Evolutionary conservation across 2,888 invertebrate genomes (phyloP), one percentile per base, ranked within the genome.

Genomic region (Caenorhabditis doughertyi): DNA sequence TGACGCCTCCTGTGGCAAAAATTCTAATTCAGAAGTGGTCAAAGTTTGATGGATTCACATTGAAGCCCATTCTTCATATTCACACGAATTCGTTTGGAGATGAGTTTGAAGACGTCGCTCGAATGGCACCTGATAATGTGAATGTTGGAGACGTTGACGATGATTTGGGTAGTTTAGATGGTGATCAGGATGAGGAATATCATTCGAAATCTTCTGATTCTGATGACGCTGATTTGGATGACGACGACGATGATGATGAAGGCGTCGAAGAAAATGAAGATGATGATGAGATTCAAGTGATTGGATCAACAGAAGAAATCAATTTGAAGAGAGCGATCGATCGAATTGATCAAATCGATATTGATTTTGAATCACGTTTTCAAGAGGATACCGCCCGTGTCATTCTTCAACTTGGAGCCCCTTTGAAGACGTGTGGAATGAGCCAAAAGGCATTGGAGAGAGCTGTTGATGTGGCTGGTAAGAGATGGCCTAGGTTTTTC

Each of bases 61-160:
- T 56, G 32, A 74, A 72, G 53, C 79, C 70, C 13, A n/a, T 64
- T 0, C 76, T 81, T 16, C 87, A 77, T 25, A 67, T 89, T 23
- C 67, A 79, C 35, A 62, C 73, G 8, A 89, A 89, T 65, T 81
- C 76, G 18, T 89, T 86, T 62, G 89, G 89, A 9, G 73, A 62
- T 8, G 27, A 58, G 16, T 83, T 74, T 51, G 23, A 7, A 0
- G 56, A 73, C 7, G 53, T 83, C 9, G 60, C 60, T 0, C 27
- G 7, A 11, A 29, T 56, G 56, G 67, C 67, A 0, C 56, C 71
- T 8, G 70, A 72, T 1, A 79, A 79, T 53, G 70, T 83, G 25
- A 58, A 65, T n/a, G 67, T 83, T 21, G 82, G 82, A 9, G 68
- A 73, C 0, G 72, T 60, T 11, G 79, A 79, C 11, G 88, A 88